Evolutionary conservation across 1,140 invertebrate genomes (phyloP), one percentile per base, ranked within the genome.

Genomic region (Euura lappo): DNA sequence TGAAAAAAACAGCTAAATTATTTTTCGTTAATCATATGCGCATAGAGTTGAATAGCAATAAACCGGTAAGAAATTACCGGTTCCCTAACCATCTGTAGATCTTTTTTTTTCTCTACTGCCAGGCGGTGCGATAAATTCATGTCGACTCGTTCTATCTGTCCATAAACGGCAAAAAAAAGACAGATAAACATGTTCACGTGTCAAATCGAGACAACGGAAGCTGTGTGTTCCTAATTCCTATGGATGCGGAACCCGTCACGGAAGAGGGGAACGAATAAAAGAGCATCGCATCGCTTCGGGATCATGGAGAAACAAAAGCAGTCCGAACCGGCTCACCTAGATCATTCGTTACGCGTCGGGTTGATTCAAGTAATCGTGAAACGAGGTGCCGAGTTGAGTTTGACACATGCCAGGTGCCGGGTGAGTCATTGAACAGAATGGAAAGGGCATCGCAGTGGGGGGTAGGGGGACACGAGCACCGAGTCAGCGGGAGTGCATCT

Each of bases 371-470:
- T 60, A 60, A 60, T 10, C 51, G 51, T 60, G 8, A 60, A 10
- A 8, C n/a, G 51, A 60, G n/a, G 8, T 60, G n/a, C 51, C 51
- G n/a, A n/a, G 28, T 28, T 28, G 28, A 28, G 28, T 28, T 28
- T 28, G 28, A 28, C 28, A 28, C 3, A 60, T 6, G 51, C 51
- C 51, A 60, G 51, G 51, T 60, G 51, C 51, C 51, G 51, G 51
- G 51, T 60, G 51, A 60, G 51, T 60, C 51, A 60, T 60, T 60
- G 8, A n/a, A 60, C 8, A 60, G 51, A 60, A 60, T 60, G 51
- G 13, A n/a, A 60, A 8, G 51, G 51, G 51, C 51, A 60, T 60
- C 3, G 10, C 13, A 60, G 51, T 11, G 51, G 51, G 51, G 51
- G 51, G 51, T 6, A n/a, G 8, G 51, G 51, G 13, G 51, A 60